A percentile compares a stretch with the other conserved stretches of the same genome.
Evolutionary conservation across 2,113 vertebrate genomes (phyloP).

Genomic region (Petrocephalus zakoni): DNA sequence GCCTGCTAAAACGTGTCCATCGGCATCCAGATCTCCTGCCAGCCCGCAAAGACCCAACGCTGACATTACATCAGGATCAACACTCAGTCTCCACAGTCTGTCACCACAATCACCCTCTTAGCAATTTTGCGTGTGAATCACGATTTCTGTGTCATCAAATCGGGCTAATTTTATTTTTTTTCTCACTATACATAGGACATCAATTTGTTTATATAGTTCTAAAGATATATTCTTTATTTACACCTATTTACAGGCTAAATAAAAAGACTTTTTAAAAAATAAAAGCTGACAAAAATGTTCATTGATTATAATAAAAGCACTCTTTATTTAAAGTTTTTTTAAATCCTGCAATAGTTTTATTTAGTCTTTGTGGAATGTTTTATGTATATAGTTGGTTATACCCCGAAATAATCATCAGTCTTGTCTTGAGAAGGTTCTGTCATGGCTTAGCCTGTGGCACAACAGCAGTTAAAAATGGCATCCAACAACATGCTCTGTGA

Average conservation of each 20-base stretch:
- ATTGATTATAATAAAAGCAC: slow-evolving; percentile 1
- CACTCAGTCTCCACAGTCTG: no score
- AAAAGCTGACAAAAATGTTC: slow-evolving; percentile 4
- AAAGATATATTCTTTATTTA: slow-evolving; percentile 10
- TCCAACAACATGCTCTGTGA: neutral
- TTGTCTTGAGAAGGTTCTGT: neutral
- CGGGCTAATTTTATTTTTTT: neutral
- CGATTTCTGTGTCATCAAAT: neutral
- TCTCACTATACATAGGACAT: neutral
- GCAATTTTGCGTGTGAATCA: neutral
- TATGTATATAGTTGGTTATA: neutral
- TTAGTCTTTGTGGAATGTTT: slow-evolving; percentile 1
- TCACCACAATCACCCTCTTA: neutral
- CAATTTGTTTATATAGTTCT: neutral
- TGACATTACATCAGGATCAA: no score
- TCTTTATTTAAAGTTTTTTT: neutral
- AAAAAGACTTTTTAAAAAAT: neutral
- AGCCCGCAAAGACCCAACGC: no score
- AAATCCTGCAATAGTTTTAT: neutral
- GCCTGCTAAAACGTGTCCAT: neutral
- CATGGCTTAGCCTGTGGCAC: neutral
- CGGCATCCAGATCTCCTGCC: neutral
- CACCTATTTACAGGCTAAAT: neutral
- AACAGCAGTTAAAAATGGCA: neutral
- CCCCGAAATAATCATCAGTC: neutral